Base-by-base conservation (phyloP, 1,140 invertebrate genomes). In the Tetranychus cinnabarinus region DNA sequence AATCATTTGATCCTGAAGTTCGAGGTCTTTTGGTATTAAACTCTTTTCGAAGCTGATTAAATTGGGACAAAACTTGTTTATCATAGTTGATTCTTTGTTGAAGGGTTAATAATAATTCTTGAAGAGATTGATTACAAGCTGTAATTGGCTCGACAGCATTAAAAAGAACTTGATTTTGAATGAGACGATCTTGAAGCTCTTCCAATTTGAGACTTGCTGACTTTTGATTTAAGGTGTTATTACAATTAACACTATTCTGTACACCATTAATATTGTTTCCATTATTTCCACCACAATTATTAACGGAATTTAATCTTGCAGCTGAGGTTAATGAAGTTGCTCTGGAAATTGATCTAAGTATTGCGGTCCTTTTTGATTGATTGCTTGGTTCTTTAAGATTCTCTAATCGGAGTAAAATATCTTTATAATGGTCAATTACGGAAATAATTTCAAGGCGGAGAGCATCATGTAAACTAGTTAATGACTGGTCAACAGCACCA, bases 111-210 rank as follows among this genome's bases (percentile, higher is more conserved):
- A 80, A 70, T 4, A 81, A 70, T 59, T 79, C 75, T 59, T 77
- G 77, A 58, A 80, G 67, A 13, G 75, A 77, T 61, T 77, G 73
- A 65, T 77, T 77, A 42, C 72, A 72, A 13, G 78, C 66, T 3
- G 76, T 75, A 34, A 57, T 59, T 8, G 78, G 79, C 70, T 92
- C 87, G 54, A 91, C 75, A 39, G 86, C 82, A 65, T 88, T 90
- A 54, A 90, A 74, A 34, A 92, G 72, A 0, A 84, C 85, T 71
- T 89, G 88, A 72, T 92, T 93, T 72, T 90, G 88, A 66, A 91
- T 91, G 23, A 93, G 75, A 4, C 89, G 74, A 63, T 87, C 82
- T 71, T 93, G 87, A 54, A 79, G 75, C 56, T 75, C 73, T 8
- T 78, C 77, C 68, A 86, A 82, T 48, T 81, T 82, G 35, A 91